phyloP scores from a whole-genome alignment of 2,888 invertebrate species.

The Xestia ashworthii region DNA sequence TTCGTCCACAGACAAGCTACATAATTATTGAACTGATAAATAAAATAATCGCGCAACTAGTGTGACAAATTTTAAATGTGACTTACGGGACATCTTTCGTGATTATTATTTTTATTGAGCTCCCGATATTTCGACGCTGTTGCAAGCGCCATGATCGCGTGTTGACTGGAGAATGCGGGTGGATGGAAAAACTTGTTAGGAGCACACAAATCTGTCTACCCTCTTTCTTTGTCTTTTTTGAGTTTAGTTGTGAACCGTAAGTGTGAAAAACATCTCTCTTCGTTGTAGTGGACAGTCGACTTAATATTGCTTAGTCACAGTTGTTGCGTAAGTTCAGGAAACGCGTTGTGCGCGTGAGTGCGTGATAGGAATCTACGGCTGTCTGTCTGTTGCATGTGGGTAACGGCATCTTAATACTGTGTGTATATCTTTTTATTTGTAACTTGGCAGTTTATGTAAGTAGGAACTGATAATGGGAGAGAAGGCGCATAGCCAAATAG shows the following conservation, averaged over 20 bases:
- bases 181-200: too few relatives aligned
- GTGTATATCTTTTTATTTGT: not conserved
- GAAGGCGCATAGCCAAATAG: not conserved
- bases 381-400: not conserved
- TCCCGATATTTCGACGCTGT: too few relatives aligned
- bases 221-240: too few relatives aligned
- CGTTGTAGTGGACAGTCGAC: not conserved
- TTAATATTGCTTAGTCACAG: constrained; percentile 29
- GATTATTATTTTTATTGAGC: too few relatives aligned
- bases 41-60: not conserved
- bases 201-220: too few relatives aligned
- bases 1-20: too few relatives aligned
- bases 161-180: too few relatives aligned
- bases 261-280: not conserved
- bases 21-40: not conserved
- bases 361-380: constrained; percentile 21
- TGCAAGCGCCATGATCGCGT: too few relatives aligned
- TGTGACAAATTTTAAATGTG: not conserved
- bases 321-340: constrained; percentile 57
- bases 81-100: too few relatives aligned
- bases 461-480: not conserved
- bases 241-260: too few relatives aligned
- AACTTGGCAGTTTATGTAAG: not conserved
- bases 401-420: constrained; percentile 34
- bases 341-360: constrained; percentile 15